Conservation (phyloP, 2,113 vertebrate genomes). For the Heterocephalus glaber region DNA sequence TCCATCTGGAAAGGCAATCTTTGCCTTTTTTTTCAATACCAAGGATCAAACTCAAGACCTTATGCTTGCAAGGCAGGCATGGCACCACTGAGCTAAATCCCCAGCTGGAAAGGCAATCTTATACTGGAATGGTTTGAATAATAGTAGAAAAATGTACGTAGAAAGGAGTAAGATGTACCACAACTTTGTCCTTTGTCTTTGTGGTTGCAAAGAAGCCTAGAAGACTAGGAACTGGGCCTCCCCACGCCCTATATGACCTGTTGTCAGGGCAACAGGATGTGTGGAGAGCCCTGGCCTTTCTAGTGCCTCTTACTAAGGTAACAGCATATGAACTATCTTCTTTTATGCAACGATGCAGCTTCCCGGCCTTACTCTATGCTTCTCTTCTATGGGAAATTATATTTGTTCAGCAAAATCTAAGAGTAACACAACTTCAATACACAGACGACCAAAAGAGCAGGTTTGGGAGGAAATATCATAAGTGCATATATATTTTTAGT, state of each 20-base stretch:
- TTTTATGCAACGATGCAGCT: constrained; percentile 56
- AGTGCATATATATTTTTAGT: background rate
- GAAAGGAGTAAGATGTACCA: constrained; percentile 3
- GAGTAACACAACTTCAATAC: background rate
- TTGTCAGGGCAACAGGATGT: constrained; percentile 75
- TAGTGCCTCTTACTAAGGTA: constrained; percentile 68
- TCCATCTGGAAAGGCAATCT: background rate
- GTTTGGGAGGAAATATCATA: background rate
- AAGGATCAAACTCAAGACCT: too few relatives aligned
- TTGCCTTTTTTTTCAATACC: too few relatives aligned
- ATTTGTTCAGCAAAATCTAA: constrained; percentile 44
- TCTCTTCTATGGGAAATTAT: constrained; percentile 18
- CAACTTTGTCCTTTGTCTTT: constrained; percentile 36
- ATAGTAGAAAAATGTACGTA: constrained; percentile 6
- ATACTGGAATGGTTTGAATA: constrained; percentile 3
- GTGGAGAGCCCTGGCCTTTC: constrained; percentile 56
- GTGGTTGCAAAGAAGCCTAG: constrained; percentile 46
- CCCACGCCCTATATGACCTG: constrained; percentile 67
- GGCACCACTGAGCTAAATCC: too few relatives aligned
- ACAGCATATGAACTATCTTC: constrained; percentile 62
- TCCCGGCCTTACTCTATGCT: constrained; percentile 30
- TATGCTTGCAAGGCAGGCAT: too few relatives aligned
- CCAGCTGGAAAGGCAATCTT: background rate
- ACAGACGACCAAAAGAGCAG: background rate
- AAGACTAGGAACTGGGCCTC: constrained; percentile 54